Percentiles rank a stretch among this genome's conserved stretches.
phyloP scores from a whole-genome alignment of 2,888 invertebrate genomes.

The Agrochola lychnidis region DNA sequence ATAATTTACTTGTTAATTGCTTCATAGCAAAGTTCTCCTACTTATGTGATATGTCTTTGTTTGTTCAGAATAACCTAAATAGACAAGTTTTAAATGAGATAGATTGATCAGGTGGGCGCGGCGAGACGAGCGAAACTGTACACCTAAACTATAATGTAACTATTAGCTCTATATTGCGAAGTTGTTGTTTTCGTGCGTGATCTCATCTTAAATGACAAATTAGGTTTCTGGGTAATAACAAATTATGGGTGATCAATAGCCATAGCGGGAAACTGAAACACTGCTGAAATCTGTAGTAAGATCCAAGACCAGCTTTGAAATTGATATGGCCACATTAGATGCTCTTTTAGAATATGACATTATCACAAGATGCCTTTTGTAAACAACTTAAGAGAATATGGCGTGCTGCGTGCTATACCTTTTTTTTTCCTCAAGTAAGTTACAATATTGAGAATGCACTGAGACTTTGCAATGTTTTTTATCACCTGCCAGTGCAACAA shows the following conservation, averaged over 20 bases:
- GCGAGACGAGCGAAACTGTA: conserved; percentile 30
- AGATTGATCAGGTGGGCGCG: conserved; percentile 40
- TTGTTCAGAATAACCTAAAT: conserved; percentile 35
- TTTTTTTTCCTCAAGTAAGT: background rate
- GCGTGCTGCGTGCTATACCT: too few species aligned
- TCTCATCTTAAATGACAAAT: conserved; percentile 32
- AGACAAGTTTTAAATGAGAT: conserved; percentile 24
- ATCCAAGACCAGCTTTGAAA: background rate
- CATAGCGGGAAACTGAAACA: too few species aligned
- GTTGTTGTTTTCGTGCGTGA: conserved; percentile 16
- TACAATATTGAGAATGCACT: background rate
- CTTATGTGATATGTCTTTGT: conserved; percentile 50
- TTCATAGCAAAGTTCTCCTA: conserved; percentile 63
- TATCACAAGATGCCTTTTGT: background rate
- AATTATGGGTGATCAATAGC: background rate
- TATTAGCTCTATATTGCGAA: conserved; percentile 23
- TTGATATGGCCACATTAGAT: background rate
- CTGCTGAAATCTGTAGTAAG: background rate
- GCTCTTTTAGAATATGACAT: background rate
- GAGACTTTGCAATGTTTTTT: conserved; percentile 10
- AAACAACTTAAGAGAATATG: background rate
- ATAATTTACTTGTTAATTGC: conserved; percentile 83
- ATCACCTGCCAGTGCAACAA: conserved; percentile 27
- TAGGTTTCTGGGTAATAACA: conserved; percentile 7
- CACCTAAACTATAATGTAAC: conserved; percentile 24